Base-by-base conservation (phyloP, 1,140 invertebrate genomes). In the Callitettix versicolor region DNA sequence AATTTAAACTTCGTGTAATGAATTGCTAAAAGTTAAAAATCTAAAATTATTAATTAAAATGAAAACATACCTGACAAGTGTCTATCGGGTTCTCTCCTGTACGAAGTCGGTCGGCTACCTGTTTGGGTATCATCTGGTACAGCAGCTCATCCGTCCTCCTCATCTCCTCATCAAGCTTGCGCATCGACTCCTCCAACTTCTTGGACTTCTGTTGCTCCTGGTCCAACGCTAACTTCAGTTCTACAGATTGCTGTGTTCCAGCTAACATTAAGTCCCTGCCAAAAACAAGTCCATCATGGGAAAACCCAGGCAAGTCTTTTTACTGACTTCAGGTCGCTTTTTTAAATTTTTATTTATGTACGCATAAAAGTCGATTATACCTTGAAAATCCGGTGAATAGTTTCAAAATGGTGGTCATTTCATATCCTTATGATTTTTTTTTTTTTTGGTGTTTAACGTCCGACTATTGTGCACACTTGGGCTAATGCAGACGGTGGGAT, bases 91-190 rank as follows among this genome's bases (percentile, higher is more conserved):
- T 91, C 70, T 95, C 91, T 21, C 95, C 95, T 51, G 85, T 86
- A 56, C 94, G 73, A 17, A 98, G 73, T 55, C 92, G 76, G 71
- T 97, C 92, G 0, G 94, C 93, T 0, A 96, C 92, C 69, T 91
- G 87, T 71, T 95, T 96, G 5, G 95, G 95, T 75, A 98, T 96
- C 94, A 98, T 97, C 73, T 98, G 95, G 70, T 98, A 98, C 0
- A 98, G 71, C 1, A 98, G 72, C 59, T 95, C 91, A 66, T 98
- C 94, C 0, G 95, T 98, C 54, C 91, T 76, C 63, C 86, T 85
- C 91, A 96, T 97, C 69, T 98, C 94, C 56, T 90, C 85, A 65
- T 98, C 92, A 59, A 98, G 68, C 70, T 95, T 94, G 58, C 84
- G 77, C 92, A 98, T 97, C 0, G 91, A 95, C 63, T 96, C 92